phyloP scores from a whole-genome alignment of 1,140 invertebrate genomes.

The Danaus plexippus region DNA sequence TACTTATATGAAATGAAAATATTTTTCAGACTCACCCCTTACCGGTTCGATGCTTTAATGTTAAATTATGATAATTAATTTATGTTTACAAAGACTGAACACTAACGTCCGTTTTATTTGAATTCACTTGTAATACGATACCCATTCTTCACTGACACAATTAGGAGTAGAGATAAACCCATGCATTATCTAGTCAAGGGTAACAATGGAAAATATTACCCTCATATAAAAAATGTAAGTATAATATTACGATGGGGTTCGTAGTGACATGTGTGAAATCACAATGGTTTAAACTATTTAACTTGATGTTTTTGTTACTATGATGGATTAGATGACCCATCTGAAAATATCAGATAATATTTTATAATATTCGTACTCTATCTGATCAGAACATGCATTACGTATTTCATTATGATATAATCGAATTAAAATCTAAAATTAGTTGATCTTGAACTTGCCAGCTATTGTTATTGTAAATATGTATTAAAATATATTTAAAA shows the following conservation, averaged over 20 bases:
- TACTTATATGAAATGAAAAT: not conserved
- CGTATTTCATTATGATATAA: no score
- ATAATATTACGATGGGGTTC: conserved; percentile 66
- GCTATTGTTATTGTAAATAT: no score
- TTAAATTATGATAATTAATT: conserved; percentile 55
- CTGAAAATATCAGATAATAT: no score
- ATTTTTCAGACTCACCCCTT: conserved; percentile 14
- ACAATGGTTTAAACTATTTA: conserved; percentile 55
- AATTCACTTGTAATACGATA: conserved; percentile 61
- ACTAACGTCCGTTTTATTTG: conserved; percentile 50
- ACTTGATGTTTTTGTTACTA: conserved; percentile 45
- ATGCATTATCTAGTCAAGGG: conserved; percentile 66
- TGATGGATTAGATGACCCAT: conserved; percentile 43
- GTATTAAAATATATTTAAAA: no score
- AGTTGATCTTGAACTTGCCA: no score
- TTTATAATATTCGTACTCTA: no score
- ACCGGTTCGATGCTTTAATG: conserved; percentile 17
- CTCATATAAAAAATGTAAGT: conserved; percentile 60
- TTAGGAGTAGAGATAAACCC: conserved; percentile 61
- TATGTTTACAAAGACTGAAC: conserved; percentile 44
- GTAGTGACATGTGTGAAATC: conserved; percentile 62
- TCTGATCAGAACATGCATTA: no score
- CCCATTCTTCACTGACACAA: conserved; percentile 56
- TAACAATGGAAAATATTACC: conserved; percentile 63
- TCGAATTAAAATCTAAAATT: no score